A percentile compares a stretch with the other conserved stretches of the same genome.
Conservation (phyloP, 2,113 vertebrate species). For the Isichthys henryi region DNA sequence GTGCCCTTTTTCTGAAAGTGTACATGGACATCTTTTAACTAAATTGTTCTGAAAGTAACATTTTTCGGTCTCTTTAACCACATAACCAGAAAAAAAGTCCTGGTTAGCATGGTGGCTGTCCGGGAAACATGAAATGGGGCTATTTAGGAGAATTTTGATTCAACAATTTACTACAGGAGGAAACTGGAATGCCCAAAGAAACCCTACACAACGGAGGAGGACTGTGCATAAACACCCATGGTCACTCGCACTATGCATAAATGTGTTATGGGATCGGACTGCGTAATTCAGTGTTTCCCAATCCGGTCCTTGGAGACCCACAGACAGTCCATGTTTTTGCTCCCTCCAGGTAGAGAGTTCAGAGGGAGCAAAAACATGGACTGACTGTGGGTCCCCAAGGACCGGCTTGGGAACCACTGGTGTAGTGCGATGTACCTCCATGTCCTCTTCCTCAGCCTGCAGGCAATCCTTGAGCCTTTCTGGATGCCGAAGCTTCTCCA, state of each 20-base stretch:
- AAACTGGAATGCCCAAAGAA: background rate
- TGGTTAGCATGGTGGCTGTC: background rate
- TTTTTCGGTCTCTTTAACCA: background rate
- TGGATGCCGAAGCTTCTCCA: constrained; percentile 72
- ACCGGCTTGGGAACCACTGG: background rate
- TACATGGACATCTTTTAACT: background rate
- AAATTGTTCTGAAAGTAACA: background rate
- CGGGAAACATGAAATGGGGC: background rate
- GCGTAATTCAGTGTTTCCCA: background rate
- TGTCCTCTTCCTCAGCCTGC: constrained; percentile 69
- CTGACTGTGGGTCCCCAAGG: background rate
- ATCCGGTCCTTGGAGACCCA: background rate
- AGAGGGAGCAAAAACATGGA: background rate
- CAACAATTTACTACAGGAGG: background rate
- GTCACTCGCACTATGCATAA: background rate
- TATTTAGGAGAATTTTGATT: background rate
- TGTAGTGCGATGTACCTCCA: constrained; percentile 59
- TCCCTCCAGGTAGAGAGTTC: background rate
- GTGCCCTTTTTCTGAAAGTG: background rate
- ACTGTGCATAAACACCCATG: background rate
- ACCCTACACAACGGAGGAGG: background rate
- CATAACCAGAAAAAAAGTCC: background rate
- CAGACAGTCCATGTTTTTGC: background rate
- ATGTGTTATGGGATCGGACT: background rate
- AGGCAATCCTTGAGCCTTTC: constrained; percentile 58